Base-by-base conservation (phyloP, 2,888 invertebrate species). In the Strigamia crassipes region DNA sequence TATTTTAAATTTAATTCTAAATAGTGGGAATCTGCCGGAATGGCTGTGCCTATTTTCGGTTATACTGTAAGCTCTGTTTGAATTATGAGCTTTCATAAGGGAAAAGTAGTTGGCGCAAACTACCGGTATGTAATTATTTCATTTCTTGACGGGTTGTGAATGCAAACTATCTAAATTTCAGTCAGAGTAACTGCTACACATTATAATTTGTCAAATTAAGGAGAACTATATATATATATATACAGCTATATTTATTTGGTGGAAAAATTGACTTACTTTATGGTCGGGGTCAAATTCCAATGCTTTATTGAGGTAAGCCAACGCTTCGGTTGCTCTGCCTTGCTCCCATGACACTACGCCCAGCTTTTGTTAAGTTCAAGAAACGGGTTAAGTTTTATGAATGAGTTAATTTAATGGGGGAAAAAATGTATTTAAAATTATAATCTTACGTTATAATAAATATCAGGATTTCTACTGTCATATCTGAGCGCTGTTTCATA, bases 281-380 rank as follows among this genome's bases (percentile, higher is more conserved):
- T 98, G 98, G 85, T 97, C 96, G 0, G 97, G 97, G 88, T 97
- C 95, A 86, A 96, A 90, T 87, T 95, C 94, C 80, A 98, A 89
- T 0, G 98, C 97, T 88, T 96, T 95, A 88, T 97, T 96, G 86
- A 98, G 91, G 88, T 96, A 96, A 0, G 94, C 94, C 82, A 96
- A 90, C 0, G 98, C 97, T 88, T 96, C 95, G 0, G 94, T 93
- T 0, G 94, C 93, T 87, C 96, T 95, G 73, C 95, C 95, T 89
- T 96, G 95, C 87, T 98, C 97, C 84, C 98, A 89, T 84, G 95
- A 93, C 0, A 98, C 97, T 18, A 98, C 97, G 46, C 97, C 97
- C 84, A 98, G 89, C 96, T 95, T 21, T 41, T 21, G 78, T n/a
- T 15, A 21, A 38, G 78, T 21, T 34, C 81, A 66, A 81, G 21